Conservation (phyloP, 2,888 invertebrate species). For the Corythucha ciliata region DNA sequence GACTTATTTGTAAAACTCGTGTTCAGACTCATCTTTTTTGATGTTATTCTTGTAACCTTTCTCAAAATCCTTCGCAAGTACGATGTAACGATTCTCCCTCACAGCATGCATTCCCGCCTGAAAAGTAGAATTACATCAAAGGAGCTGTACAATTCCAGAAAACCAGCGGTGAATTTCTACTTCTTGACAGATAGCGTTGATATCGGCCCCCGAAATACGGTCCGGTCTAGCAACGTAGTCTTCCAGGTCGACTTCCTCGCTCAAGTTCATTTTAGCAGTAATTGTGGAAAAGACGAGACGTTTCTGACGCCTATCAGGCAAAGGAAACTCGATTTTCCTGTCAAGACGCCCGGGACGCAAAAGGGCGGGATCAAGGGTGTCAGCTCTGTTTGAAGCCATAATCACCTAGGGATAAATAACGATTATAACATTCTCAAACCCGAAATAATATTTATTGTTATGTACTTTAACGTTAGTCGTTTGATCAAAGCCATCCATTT, state of each 20-base stretch:
- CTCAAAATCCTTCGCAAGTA: conserved; percentile 97
- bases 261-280: conserved; percentile 92
- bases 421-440: neutral
- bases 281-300: conserved; percentile 97
- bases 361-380: conserved; percentile 96
- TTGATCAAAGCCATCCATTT: conserved; percentile 99
- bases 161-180: conserved; percentile 38
- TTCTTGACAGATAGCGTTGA: conserved; percentile 99
- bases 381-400: conserved; percentile 61
- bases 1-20: conserved; percentile 99
- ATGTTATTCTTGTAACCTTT: conserved; percentile 99
- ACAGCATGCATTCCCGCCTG: conserved; percentile 99
- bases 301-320: conserved; percentile 88
- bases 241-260: conserved; percentile 97
- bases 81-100: conserved; percentile 96
- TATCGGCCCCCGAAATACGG: conserved; percentile 97
- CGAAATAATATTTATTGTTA: neutral
- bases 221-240: conserved; percentile 98
- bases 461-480: conserved; percentile 96
- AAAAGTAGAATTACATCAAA: conserved; percentile 29
- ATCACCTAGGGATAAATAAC: conserved; percentile 40
- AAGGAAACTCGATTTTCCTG: conserved; percentile 96
- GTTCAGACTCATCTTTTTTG: conserved; percentile 98
- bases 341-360: conserved; percentile 92
- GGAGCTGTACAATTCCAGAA: too few relatives aligned